Conservation (phyloP, 1,140 invertebrate species). For the Ganaspis sp. region DNA sequence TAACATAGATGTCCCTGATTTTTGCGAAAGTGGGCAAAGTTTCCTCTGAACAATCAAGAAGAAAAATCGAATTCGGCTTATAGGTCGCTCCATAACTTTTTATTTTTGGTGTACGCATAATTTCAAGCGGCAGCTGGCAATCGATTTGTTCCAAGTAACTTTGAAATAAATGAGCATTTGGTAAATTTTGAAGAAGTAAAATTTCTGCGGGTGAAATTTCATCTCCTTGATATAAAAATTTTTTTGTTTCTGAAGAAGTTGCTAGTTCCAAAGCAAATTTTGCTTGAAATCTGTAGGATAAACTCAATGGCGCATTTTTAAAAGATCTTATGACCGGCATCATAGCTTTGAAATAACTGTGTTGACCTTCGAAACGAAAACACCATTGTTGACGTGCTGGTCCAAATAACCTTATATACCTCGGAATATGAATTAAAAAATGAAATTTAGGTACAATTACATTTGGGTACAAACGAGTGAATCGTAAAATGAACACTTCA, state of each 20-base stretch:
- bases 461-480: constrained; percentile 46
- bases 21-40: constrained; percentile 10
- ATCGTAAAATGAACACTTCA: constrained; percentile 37
- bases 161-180: constrained; percentile 42
- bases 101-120: constrained; percentile 44
- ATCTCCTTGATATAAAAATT: constrained; percentile 51
- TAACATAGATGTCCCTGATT: background rate
- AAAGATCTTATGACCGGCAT: constrained; percentile 51
- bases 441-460: constrained; percentile 48
- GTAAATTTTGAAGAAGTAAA: constrained; percentile 44
- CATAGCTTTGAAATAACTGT: constrained; percentile 48
- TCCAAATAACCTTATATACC: constrained; percentile 50
- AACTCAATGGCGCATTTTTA: constrained; percentile 50
- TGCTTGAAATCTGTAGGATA: constrained; percentile 46
- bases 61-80: background rate
- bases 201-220: constrained; percentile 41
- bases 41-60: constrained; percentile 22
- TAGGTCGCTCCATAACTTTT: constrained; percentile 19
- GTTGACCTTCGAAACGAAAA: constrained; percentile 48
- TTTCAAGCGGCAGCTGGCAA: constrained; percentile 5
- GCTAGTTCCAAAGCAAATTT: constrained; percentile 36
- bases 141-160: constrained; percentile 37
- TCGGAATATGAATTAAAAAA: constrained; percentile 48
- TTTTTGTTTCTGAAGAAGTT: constrained; percentile 38
- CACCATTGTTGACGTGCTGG: constrained; percentile 47